Evolutionary conservation across 53 echinoderm and acorn worm genomes (phyloP), one percentile per base, ranked within the genome.

Genomic region (Holothuria leucospilota): DNA sequence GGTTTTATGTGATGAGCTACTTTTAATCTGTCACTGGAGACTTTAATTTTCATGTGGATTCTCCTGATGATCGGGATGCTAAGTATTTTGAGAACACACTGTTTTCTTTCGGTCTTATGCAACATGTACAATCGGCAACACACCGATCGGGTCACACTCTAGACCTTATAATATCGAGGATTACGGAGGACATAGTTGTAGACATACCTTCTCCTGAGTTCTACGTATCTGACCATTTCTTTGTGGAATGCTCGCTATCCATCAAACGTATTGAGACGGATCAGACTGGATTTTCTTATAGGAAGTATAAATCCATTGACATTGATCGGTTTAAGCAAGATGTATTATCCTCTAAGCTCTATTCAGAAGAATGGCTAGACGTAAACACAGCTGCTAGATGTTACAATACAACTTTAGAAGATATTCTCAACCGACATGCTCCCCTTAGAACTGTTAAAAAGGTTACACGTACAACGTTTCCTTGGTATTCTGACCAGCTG

Each of bases 371-470:
- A 13, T 67, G 68, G 68, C 27, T 23, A 9, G 68, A 68, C 24
- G 24, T 68, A 68, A 68, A 68, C 6, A 0, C 68, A 68, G 68
- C 0, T 20, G 68, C 68, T 0, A 23, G 13, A 20, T 68, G 68
- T 68, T 68, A 20, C 68, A 12, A 23, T 68, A 7, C 67, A 26
- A 68, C 68, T 68, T 68, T 68, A 29, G 14, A 23, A 8, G 14
- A 29, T 23, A 68, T 68, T 68, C 68, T 68, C 29, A 29, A 68
- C 29, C 68, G 68, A 29, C 68, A 68, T 23, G 68, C 68, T 27
- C 68, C 25, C 8, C 24, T 23, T 14, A 68, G 29, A 23, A 68
- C 0, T 20, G 27, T 68, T 20, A 28, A 18, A 68, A 68, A 24
- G 68, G 29, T 7, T 29, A 68, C 68, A 27, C 23, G 68, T 23